Percentiles rank a stretch among this genome's conserved stretches.
These are phyloP conservation scores for Nipponia nippon DNA, from an alignment of 2,113 vertebrate species.

Conservation along the genomic window DNA sequence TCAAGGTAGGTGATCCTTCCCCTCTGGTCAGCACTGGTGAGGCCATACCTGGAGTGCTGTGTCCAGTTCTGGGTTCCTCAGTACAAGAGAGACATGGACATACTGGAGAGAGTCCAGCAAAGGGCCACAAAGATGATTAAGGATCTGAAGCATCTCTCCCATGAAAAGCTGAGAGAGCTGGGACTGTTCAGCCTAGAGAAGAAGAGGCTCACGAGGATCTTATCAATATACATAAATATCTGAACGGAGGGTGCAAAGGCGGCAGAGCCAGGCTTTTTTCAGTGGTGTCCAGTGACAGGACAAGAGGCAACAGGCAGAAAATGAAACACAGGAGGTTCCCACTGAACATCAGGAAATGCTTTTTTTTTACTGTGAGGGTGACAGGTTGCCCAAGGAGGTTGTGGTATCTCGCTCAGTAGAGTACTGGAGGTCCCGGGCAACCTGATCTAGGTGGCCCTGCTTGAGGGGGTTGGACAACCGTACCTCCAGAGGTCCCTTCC, in stretches of 20 bases:
- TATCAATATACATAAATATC: background rate
- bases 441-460: background rate
- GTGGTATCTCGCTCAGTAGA: background rate
- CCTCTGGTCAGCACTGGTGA: background rate
- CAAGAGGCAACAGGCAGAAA: background rate
- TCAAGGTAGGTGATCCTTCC: background rate
- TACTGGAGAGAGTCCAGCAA: background rate
- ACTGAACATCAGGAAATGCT: background rate
- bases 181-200: background rate
- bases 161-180: background rate
- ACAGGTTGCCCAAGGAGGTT: background rate
- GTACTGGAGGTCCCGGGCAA: background rate
- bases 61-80: background rate
- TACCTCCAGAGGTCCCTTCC: background rate
- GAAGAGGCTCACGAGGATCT: background rate
- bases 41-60: background rate
- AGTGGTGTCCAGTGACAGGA: background rate
- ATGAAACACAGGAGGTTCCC: background rate
- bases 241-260: background rate
- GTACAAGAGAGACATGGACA: background rate
- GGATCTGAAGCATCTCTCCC: background rate
- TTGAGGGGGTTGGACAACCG: fast-evolving
- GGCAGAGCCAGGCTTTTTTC: background rate
- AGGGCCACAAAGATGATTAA: background rate
- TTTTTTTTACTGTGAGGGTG: background rate